Conservation (phyloP, 2,888 invertebrate genomes). For the Protodeltote pygarga region DNA sequence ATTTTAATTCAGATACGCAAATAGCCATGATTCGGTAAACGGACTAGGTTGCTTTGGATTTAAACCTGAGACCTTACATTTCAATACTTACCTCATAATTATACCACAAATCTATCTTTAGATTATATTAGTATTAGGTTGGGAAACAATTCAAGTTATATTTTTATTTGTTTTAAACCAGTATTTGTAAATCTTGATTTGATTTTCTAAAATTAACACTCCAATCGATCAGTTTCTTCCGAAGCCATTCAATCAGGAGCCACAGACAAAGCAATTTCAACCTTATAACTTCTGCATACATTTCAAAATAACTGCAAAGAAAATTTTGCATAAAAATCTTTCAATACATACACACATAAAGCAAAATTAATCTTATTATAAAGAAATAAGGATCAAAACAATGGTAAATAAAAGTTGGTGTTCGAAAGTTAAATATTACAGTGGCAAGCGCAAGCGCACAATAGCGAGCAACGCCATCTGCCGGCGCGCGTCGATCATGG, state of each 20-base stretch:
- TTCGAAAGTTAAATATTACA: conserved; percentile 45
- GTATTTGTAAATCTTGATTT: conserved; percentile 18
- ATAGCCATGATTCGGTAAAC: no score
- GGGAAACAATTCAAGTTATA: no score
- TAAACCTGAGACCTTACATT: no score
- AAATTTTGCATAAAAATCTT: conserved; percentile 12
- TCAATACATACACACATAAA: conserved; percentile 1
- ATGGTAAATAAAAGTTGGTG: conserved; percentile 15
- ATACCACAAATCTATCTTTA: no score
- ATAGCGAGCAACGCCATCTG: conserved; percentile 58
- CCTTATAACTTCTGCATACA: neutral
- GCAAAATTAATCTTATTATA: neutral
- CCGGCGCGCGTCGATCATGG: conserved; percentile 56
- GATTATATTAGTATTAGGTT: no score
- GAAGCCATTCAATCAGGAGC: neutral
- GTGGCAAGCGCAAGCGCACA: conserved; percentile 47
- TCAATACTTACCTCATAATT: no score
- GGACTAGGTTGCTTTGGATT: no score
- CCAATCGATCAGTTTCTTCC: conserved; percentile 30
- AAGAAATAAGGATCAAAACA: conserved; percentile 7
- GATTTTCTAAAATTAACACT: conserved; percentile 45
- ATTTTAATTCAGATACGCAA: no score
- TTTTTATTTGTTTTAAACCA: conserved; percentile 12
- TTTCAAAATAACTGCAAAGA: conserved; percentile 14
- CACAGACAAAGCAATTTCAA: neutral